These are phyloP conservation scores for Gadus chalcogrammus DNA, from an alignment of 2,113 vertebrate species.

Conservation along the genomic window DNA sequence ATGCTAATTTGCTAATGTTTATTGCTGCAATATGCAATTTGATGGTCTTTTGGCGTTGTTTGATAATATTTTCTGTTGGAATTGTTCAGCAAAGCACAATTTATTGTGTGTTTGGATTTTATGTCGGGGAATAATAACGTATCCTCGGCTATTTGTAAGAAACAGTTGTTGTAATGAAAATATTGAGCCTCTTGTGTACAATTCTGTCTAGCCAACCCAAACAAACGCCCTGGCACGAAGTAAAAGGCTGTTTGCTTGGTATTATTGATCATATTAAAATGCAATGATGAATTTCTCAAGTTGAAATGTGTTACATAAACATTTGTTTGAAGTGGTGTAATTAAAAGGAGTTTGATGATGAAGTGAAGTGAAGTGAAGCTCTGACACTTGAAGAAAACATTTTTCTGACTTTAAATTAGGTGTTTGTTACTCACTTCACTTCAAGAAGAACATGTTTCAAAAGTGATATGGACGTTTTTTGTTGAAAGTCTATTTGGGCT, in stretches of 20 bases:
- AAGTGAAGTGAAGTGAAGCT: conserved; percentile 37
- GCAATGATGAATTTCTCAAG: conserved; percentile 52
- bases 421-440: conserved; percentile 52
- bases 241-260: conserved; percentile 43
- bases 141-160: conserved; percentile 26
- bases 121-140: conserved; percentile 31
- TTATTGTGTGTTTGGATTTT: conserved; percentile 21
- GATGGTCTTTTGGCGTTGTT: not conserved
- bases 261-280: conserved; percentile 65
- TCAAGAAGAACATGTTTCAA: conserved; percentile 54
- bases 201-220: conserved; percentile 18
- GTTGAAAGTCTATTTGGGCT: conserved; percentile 39
- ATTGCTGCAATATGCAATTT: conserved; percentile 34
- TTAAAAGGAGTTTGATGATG: conserved; percentile 57
- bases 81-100: conserved; percentile 33
- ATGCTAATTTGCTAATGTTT: conserved; percentile 28
- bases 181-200: conserved; percentile 1
- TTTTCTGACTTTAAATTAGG: conserved; percentile 56
- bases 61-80: conserved; percentile 1
- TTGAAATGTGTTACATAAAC: conserved; percentile 61
- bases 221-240: conserved; percentile 41
- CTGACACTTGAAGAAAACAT: conserved; percentile 54
- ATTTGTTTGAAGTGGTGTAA: conserved; percentile 57
- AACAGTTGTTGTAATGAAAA: not conserved
- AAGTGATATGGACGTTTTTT: conserved; percentile 47